A percentile compares a stretch with the other conserved stretches of the same genome.
Evolutionary conservation across 2,888 invertebrate genomes (phyloP).

Genomic region (Zhuqinia jingwanae): DNA sequence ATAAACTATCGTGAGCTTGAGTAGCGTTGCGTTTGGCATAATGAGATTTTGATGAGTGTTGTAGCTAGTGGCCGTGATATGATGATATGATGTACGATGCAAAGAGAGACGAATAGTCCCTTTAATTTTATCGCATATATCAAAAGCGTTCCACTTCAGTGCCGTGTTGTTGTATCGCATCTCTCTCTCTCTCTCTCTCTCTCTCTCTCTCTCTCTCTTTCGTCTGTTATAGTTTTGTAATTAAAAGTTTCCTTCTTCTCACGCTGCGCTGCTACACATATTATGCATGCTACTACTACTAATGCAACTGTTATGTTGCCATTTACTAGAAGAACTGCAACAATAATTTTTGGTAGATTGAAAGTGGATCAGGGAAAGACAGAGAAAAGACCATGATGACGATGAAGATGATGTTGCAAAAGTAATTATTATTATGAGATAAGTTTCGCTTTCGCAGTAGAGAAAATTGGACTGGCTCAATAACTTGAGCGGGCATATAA

Average conservation of each 20-base stretch:
- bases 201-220: neutral
- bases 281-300: neutral
- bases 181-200: too few species aligned
- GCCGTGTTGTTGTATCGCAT: too few species aligned
- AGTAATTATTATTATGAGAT: conserved; percentile 10
- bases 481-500: too few species aligned
- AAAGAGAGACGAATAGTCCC: neutral
- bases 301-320: too few species aligned
- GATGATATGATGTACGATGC: neutral
- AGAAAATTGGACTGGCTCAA: neutral
- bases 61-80: neutral
- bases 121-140: conserved; percentile 24
- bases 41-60: conserved; percentile 43
- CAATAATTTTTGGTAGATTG: neutral
- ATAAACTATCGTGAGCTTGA: neutral
- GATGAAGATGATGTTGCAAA: too few species aligned
- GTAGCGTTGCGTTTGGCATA: neutral
- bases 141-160: neutral
- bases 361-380: neutral
- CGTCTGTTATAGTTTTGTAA: conserved; percentile 19
- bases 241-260: conserved; percentile 23
- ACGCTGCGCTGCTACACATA: neutral
- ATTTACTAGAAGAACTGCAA: neutral
- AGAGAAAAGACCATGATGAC: neutral
- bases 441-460: neutral